Conservation (phyloP, 2,888 invertebrate genomes). For the Pandemis heparana region DNA sequence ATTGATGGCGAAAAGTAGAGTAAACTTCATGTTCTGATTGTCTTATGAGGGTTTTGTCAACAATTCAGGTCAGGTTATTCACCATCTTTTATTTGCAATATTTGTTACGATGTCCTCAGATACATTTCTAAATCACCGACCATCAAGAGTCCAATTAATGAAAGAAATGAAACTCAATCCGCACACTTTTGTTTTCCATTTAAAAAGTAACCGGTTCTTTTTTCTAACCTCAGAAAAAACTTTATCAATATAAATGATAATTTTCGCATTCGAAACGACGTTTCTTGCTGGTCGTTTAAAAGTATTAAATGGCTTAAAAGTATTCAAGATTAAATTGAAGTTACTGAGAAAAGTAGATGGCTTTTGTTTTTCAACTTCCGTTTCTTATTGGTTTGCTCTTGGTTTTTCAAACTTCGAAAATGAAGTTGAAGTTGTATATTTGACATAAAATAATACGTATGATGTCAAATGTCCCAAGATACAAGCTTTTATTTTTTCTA, state of each 20-base stretch:
- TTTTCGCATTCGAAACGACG: constrained; percentile 16
- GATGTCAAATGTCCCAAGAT: too few species aligned
- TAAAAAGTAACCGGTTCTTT: neutral
- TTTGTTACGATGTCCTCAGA: neutral
- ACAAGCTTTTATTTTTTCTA: too few species aligned
- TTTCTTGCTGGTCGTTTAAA: neutral
- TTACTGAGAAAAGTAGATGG: neutral
- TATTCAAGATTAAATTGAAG: neutral
- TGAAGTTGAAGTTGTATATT: neutral
- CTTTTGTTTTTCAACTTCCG: neutral
- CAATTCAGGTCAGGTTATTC: neutral
- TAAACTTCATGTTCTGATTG: too few species aligned
- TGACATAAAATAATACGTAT: too few species aligned
- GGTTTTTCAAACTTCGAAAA: neutral
- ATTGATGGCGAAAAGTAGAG: too few species aligned
- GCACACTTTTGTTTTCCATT: neutral
- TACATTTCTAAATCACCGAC: neutral
- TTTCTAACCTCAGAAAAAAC: neutral
- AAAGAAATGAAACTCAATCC: neutral
- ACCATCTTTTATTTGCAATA: neutral
- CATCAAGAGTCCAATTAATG: neutral
- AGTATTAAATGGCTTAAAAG: neutral
- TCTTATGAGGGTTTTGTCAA: too few species aligned
- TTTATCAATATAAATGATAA: constrained; percentile 34
- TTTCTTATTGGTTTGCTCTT: neutral